A percentile compares a stretch with the other conserved stretches of the same genome.
Conservation (phyloP, 1,140 invertebrate species). For the Doryteuthis pealeii region DNA sequence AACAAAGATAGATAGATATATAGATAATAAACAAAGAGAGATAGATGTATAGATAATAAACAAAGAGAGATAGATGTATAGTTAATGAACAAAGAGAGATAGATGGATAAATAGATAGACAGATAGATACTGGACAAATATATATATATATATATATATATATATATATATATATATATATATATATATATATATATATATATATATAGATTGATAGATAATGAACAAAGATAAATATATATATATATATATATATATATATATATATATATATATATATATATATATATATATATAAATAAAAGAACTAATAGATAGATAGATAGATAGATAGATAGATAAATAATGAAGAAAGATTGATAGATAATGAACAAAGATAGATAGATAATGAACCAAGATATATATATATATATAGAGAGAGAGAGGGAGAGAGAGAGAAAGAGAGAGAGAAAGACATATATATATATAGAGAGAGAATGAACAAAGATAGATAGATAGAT, state of each 20-base stretch:
- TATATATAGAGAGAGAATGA: no score
- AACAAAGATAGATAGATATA: no score
- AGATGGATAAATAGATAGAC: no score
- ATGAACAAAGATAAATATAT: no score
- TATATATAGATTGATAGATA: no score
- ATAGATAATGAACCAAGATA: background rate
- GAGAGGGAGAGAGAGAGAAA: background rate
- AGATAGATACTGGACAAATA: no score
- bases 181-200: no score
- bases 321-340: background rate
- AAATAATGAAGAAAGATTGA: background rate
- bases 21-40: no score
- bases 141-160: background rate
- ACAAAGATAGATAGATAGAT: slow-evolving; percentile 9
- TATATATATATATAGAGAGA: background rate
- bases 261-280: background rate
- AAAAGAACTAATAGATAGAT: background rate
- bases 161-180: background rate
- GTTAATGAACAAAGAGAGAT: no score
- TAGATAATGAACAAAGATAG: slow-evolving; percentile 3
- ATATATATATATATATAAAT: background rate
- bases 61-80: no score
- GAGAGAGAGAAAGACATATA: background rate
- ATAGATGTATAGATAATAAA: no score
- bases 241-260: slow-evolving; percentile 3